These are phyloP conservation scores for Cinara cedri DNA, from an alignment of 2,888 invertebrate genomes.

Conservation along the genomic window DNA sequence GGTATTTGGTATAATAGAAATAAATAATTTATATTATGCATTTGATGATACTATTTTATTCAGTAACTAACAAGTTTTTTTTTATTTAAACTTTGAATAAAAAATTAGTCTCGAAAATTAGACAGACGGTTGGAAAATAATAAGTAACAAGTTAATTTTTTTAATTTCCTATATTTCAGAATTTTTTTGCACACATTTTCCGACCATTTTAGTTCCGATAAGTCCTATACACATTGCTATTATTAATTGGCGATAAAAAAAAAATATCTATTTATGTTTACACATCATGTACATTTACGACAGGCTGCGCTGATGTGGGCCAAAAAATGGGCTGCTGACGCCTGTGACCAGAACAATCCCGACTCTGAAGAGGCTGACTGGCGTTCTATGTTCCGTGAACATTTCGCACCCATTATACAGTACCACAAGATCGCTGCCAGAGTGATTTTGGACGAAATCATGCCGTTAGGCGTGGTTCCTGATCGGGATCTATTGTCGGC, in stretches of 20 bases:
- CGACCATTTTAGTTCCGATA: too few relatives aligned
- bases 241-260: neutral
- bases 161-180: too few relatives aligned
- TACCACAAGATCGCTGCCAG: conserved; percentile 94
- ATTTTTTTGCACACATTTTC: neutral
- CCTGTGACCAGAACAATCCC: conserved; percentile 77
- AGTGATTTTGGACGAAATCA: conserved; percentile 89
- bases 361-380: conserved; percentile 49
- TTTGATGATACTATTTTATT: too few relatives aligned
- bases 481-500: conserved; percentile 92
- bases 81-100: too few relatives aligned
- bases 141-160: too few relatives aligned
- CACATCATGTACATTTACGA: conserved; percentile 50
- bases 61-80: too few relatives aligned
- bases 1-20: too few relatives aligned
- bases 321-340: conserved; percentile 89
- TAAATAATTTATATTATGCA: too few relatives aligned
- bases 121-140: too few relatives aligned
- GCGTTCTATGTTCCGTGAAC: conserved; percentile 63
- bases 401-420: conserved; percentile 89
- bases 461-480: conserved; percentile 85
- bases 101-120: too few relatives aligned
- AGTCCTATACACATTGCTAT: too few relatives aligned
- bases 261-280: neutral
- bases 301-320: conserved; percentile 95